Evolutionary conservation across 2,113 vertebrate genomes (phyloP).

Genomic region (Recurvirostra avosetta): DNA sequence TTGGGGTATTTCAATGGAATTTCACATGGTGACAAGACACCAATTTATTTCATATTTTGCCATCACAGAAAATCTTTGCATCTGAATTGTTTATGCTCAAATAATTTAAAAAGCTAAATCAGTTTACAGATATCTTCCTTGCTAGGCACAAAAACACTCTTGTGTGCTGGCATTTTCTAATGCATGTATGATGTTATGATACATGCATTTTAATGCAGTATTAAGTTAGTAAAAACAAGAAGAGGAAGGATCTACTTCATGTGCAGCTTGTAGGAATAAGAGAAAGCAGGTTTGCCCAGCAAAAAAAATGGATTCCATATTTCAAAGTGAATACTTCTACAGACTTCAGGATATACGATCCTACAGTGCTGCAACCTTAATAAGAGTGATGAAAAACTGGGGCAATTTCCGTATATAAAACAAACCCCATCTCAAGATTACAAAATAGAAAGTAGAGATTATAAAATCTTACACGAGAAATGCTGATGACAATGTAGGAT

Average conservation of each 20-base stretch:
- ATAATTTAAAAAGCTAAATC: not conserved
- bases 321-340: not conserved
- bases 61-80: not conserved
- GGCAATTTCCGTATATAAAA: not conserved
- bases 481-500: not conserved
- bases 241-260: not conserved
- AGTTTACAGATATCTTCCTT: not conserved
- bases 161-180: not conserved
- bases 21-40: not conserved
- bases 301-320: not conserved
- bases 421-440: not conserved
- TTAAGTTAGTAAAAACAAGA: not conserved
- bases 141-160: not conserved
- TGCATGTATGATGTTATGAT: not conserved
- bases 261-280: not conserved
- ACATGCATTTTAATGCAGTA: not conserved
- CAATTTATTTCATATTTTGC: constrained; percentile 8
- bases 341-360: not conserved
- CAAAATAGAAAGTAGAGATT: not conserved
- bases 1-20: not conserved
- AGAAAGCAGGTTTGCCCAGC: not conserved
- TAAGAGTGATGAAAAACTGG: not conserved
- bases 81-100: not conserved
- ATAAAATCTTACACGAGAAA: not conserved
- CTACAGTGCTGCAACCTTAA: not conserved